phyloP scores from a whole-genome alignment of 2,797 vertebrate species.

The Argya squamiceps region DNA sequence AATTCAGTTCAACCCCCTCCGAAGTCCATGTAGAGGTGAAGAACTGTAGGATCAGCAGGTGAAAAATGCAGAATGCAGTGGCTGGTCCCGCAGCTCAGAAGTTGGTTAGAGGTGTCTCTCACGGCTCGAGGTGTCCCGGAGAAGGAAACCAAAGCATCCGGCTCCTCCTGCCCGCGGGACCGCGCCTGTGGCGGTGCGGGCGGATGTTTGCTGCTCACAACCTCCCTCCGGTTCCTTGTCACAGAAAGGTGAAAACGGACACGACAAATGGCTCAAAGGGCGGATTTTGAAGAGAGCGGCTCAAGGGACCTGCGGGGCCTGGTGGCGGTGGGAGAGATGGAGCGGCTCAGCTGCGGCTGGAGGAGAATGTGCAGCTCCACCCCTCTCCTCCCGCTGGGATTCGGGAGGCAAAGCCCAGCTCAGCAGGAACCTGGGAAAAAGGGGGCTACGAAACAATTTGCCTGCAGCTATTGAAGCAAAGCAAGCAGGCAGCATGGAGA shows the following conservation, averaged over 20 bases:
- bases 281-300: not conserved
- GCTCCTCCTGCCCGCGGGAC: not conserved
- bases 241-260: not conserved
- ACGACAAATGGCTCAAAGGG: not conserved
- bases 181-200: not conserved
- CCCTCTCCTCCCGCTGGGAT: fast-evolving
- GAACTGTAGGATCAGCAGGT: not conserved
- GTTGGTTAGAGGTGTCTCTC: not conserved
- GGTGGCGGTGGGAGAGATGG: fast-evolving
- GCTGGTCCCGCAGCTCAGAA: not conserved
- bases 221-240: not conserved
- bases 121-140: fast-evolving
- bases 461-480: not conserved
- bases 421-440: not conserved
- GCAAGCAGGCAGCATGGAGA: not conserved
- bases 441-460: fast-evolving
- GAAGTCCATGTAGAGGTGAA: not conserved
- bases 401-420: not conserved
- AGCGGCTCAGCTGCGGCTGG: not conserved
- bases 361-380: not conserved
- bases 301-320: fast-evolving
- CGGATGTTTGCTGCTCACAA: not conserved
- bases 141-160: not conserved
- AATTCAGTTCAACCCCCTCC: not conserved
- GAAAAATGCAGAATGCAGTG: not conserved